phyloP scores from a whole-genome alignment of 2,113 vertebrate species.

The Falco punctatus region DNA sequence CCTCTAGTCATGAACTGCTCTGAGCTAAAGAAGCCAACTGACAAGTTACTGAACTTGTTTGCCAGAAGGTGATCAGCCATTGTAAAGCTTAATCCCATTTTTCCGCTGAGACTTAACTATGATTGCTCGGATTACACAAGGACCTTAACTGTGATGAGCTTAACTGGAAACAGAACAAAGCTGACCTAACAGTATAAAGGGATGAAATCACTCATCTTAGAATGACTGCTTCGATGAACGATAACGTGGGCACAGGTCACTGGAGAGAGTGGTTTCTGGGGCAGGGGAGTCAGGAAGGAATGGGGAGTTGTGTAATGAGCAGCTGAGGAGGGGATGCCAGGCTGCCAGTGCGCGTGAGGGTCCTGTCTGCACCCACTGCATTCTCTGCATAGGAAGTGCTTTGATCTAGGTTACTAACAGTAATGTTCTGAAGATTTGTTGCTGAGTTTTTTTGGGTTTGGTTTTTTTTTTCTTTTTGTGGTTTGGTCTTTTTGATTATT shows the following conservation, averaged over 20 bases:
- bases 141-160: slow-evolving; percentile 15
- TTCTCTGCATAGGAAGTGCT: not conserved
- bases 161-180: slow-evolving; percentile 55
- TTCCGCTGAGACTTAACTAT: not conserved
- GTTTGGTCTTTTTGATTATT: not conserved
- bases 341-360: not conserved
- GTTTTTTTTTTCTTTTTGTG: not conserved
- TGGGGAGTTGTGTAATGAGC: not conserved
- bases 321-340: not conserved
- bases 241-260: slow-evolving; percentile 41
- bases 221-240: not conserved
- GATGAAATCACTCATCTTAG: slow-evolving; percentile 23
- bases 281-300: not conserved
- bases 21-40: not conserved
- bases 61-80: slow-evolving; percentile 13
- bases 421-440: not conserved
- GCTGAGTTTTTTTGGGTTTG: not conserved
- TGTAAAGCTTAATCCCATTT: slow-evolving; percentile 8
- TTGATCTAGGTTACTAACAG: not conserved
- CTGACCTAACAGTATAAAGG: not conserved
- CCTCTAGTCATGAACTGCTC: not conserved
- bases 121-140: slow-evolving; percentile 41
- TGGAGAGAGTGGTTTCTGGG: slow-evolving; percentile 16
- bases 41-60: not conserved
- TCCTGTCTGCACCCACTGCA: not conserved